Evolutionary conservation across 1,140 invertebrate genomes (phyloP), one percentile per base, ranked within the genome.

Genomic region (Papilio aristodemus): DNA sequence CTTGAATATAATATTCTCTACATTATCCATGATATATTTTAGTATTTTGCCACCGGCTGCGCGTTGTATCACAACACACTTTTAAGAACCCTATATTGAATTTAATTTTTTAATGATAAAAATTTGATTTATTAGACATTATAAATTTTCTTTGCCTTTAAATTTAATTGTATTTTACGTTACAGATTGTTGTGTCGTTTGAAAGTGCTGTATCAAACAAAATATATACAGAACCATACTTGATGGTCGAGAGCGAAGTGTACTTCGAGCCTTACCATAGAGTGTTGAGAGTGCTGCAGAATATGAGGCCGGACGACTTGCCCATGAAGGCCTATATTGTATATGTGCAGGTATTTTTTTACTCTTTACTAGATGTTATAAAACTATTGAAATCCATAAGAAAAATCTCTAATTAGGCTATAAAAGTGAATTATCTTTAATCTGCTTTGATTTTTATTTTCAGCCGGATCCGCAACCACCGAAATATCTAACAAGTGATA

Each of bases 261-360:
- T 95, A 94, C 76, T 95, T 95, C 80, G 94, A 95, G 77, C 94
- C 95, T 0, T 95, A 95, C 77, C 92, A 94, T 58, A 92, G 93
- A 69, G 94, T 95, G 0, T 83, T 95, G 43, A 93, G 92, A 67
- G 94, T 93, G 10, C 75, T 96, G 7, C 92, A 94, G 72, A 83
- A 85, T 3, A 83, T 73, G 22, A 80, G 68, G 25, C 86, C 93
- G 39, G 85, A 92, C 60, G 80, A 90, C 4, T 93, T 95, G 75
- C 94, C 95, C 0, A 94, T 96, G 93, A 87, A 92, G 46, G 92
- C 91, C 70, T 95, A 95, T 79, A 93, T 95, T 77, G 87, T 95
- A 10, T 84, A 93, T 67, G 92, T 92, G 10, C 80, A 93, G 73
- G 92, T 93, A 78, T 60, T 63, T 68, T 27, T 50, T 54, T n/a